Conservation (phyloP, 1,140 invertebrate genomes). For the Ceratosolen solmsi region DNA sequence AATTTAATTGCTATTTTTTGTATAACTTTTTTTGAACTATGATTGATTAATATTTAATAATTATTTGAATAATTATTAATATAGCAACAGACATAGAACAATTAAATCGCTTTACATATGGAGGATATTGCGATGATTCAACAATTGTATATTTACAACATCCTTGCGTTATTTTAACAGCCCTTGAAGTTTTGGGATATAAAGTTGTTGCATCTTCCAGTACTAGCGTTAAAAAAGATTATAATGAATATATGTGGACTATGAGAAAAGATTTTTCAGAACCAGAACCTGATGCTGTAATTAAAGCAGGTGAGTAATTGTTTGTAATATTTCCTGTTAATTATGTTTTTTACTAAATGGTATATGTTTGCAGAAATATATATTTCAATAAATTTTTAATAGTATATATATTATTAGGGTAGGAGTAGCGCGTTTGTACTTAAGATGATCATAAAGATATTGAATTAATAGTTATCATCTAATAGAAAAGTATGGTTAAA, state of each 20-base stretch:
- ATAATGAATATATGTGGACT: constrained; percentile 93
- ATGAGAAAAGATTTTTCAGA: constrained; percentile 90
- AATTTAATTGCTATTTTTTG: too few relatives aligned
- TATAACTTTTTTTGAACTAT: too few relatives aligned
- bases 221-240: constrained; percentile 87
- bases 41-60: too few relatives aligned
- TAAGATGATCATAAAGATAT: constrained; percentile 31
- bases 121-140: constrained; percentile 84
- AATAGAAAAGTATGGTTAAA: too few relatives aligned
- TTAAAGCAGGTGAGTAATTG: constrained; percentile 64
- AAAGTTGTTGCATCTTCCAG: constrained; percentile 89
- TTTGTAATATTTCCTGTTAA: neutral
- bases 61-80: constrained; percentile 49
- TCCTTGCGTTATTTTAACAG: constrained; percentile 88
- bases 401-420: neutral
- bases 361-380: neutral
- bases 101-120: constrained; percentile 83
- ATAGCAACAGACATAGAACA: constrained; percentile 86
- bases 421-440: constrained; percentile 20
- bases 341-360: neutral
- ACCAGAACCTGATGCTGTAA: constrained; percentile 77
- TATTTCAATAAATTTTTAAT: neutral
- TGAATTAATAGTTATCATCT: too few relatives aligned
- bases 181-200: constrained; percentile 88
- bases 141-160: constrained; percentile 89